phyloP scores from a whole-genome alignment of 2,113 vertebrate genomes.

The Octodon degus region DNA sequence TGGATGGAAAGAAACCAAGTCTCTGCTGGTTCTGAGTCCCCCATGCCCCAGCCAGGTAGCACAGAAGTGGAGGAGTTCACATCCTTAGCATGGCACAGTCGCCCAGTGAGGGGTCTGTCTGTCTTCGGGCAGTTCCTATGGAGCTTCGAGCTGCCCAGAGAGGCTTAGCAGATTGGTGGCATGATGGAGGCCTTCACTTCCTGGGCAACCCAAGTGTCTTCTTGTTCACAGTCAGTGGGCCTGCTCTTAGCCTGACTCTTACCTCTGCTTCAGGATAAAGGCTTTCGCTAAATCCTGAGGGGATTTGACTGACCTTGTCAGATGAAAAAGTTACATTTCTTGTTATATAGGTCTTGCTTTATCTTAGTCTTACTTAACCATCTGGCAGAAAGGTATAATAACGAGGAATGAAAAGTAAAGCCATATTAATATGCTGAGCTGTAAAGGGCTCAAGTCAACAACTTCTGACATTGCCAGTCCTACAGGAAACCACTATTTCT shows the following conservation, averaged over 20 bases:
- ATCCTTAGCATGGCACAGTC: background rate
- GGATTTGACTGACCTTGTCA: too few species aligned
- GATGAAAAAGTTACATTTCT: too few species aligned
- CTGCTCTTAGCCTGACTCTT: background rate
- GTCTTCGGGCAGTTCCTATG: constrained; percentile 78
- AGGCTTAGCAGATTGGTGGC: constrained; percentile 98
- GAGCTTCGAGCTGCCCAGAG: constrained; percentile 98
- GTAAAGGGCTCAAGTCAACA: too few species aligned
- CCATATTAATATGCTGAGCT: too few species aligned
- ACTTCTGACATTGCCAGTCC: too few species aligned
- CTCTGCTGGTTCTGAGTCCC: background rate
- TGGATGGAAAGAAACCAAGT: background rate
- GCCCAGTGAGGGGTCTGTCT: background rate
- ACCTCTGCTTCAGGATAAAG: background rate
- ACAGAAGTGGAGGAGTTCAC: background rate
- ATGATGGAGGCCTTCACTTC: constrained; percentile 99
- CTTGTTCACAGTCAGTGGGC: constrained; percentile 95
- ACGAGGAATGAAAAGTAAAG: too few species aligned
- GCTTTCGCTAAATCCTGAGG: too few species aligned
- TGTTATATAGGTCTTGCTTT: too few species aligned
- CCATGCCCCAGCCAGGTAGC: background rate
- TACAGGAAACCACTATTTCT: too few species aligned
- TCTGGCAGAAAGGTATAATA: too few species aligned
- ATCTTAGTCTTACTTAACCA: too few species aligned
- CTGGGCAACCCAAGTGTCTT: constrained; percentile 97